These are phyloP conservation scores for Coregonus clupeaformis DNA, from an alignment of 2,113 vertebrate genomes.

Conservation along the genomic window DNA sequence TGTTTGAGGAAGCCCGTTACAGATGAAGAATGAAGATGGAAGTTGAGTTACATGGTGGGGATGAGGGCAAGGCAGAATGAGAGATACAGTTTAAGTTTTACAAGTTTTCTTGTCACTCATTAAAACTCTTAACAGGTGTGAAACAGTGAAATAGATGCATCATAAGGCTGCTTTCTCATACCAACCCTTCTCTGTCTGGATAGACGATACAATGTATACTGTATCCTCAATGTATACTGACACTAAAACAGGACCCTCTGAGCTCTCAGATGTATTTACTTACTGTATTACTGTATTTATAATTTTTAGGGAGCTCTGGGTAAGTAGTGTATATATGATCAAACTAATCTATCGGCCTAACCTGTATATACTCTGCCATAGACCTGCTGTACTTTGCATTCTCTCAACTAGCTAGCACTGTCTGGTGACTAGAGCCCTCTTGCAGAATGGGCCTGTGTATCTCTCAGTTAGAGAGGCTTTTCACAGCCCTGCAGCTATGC, in stretches of 20 bases:
- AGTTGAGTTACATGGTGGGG: no score
- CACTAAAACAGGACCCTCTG: neutral
- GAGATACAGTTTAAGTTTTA: no score
- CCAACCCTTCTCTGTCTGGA: neutral
- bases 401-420: constrained; percentile 32
- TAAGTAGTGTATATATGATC: constrained; percentile 36
- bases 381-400: constrained; percentile 24
- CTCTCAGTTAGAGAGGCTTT: constrained; percentile 23
- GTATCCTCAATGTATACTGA: no score
- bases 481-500: constrained; percentile 51
- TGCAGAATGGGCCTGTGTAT: constrained; percentile 5
- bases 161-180: neutral
- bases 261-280: constrained; percentile 18
- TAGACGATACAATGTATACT: no score
- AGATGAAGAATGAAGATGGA: no score
- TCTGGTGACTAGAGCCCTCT: constrained; percentile 20
- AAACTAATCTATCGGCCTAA: constrained; percentile 22
- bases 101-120: no score
- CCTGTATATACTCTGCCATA: constrained; percentile 23
- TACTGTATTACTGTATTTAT: constrained; percentile 39
- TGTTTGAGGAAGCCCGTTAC: no score
- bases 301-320: constrained; percentile 41
- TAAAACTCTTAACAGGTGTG: no score
- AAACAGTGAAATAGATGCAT: neutral
- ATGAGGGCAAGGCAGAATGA: no score